Evolutionary conservation across 2,888 invertebrate genomes (phyloP).

Genomic region (Pseudoips prasinana): DNA sequence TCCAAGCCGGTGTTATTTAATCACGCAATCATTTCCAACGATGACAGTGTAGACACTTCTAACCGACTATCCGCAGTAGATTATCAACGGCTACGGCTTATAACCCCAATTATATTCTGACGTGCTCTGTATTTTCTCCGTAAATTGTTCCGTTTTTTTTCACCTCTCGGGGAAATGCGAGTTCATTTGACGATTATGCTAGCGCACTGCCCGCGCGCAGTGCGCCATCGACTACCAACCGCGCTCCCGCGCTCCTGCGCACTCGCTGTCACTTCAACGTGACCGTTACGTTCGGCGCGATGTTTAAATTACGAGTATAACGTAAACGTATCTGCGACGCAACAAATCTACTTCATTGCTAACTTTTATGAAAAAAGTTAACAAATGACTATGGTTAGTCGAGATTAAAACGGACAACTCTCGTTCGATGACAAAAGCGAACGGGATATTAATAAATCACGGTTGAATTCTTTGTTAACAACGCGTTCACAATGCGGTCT

Average conservation of each 20-base stretch:
- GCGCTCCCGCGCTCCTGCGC: slow-evolving; percentile 60
- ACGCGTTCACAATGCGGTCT: slow-evolving; percentile 46
- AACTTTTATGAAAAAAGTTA: slow-evolving; percentile 69
- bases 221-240: slow-evolving; percentile 50
- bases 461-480: slow-evolving; percentile 54
- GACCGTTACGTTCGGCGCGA: slow-evolving; percentile 40
- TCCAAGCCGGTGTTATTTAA: too few species aligned
- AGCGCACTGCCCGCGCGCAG: slow-evolving; percentile 49
- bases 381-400: slow-evolving; percentile 44
- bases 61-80: too few species aligned
- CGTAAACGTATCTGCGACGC: slow-evolving; percentile 9
- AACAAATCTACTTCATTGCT: slow-evolving; percentile 50
- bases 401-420: slow-evolving; percentile 12
- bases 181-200: slow-evolving; percentile 66
- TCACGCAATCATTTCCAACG: too few species aligned
- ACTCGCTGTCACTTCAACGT: slow-evolving; percentile 25
- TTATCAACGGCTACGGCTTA: slow-evolving; percentile 41
- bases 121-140: slow-evolving; percentile 63
- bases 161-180: slow-evolving; percentile 69
- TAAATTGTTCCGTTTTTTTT: slow-evolving; percentile 66
- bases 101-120: slow-evolving; percentile 67
- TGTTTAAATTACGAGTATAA: too few species aligned
- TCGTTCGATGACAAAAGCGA: slow-evolving; percentile 22
- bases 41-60: too few species aligned
- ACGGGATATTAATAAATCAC: slow-evolving; percentile 46